A percentile compares a stretch with the other conserved stretches of the same genome.
Evolutionary conservation across 2,113 vertebrate genomes (phyloP).

Genomic region (Platichthys stellatus): DNA sequence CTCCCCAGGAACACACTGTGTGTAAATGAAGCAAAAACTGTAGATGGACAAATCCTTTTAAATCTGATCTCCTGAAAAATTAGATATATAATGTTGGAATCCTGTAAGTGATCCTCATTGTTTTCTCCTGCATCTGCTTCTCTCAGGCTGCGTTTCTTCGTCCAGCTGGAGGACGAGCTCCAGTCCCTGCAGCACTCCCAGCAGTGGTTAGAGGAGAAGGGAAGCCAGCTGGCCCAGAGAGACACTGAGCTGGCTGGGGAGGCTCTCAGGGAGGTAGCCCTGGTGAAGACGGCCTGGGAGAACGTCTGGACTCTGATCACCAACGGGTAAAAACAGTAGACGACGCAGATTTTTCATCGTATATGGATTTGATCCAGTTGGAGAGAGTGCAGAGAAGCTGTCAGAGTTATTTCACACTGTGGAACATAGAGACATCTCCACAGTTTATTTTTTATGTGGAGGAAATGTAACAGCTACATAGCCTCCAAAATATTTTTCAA

Average conservation of each 20-base stretch:
- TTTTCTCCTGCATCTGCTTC: conserved; percentile 64
- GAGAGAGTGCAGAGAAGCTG: background rate
- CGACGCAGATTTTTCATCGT: background rate
- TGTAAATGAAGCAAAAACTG: conserved; percentile 20
- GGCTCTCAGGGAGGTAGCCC: conserved; percentile 84
- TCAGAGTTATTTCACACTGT: background rate
- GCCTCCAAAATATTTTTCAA: too few species aligned
- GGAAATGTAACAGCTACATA: background rate
- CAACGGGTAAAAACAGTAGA: conserved; percentile 83
- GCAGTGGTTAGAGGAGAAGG: conserved; percentile 92
- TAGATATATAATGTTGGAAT: conserved; percentile 35
- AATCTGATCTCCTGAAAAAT: conserved; percentile 31
- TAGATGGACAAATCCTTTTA: conserved; percentile 28
- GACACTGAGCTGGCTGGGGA: conserved; percentile 86
- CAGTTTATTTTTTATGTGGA: too few species aligned
- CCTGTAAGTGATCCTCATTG: conserved; percentile 62
- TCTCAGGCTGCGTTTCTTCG: conserved; percentile 89
- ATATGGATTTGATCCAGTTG: background rate
- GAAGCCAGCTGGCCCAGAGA: conserved; percentile 90
- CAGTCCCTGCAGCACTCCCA: conserved; percentile 91
- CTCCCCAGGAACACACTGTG: background rate
- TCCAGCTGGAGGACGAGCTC: conserved; percentile 93
- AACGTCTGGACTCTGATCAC: conserved; percentile 85
- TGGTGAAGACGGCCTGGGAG: conserved; percentile 87
- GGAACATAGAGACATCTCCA: background rate